Conservation (phyloP, 2,113 vertebrate genomes). For the Salvelinus sp. region DNA sequence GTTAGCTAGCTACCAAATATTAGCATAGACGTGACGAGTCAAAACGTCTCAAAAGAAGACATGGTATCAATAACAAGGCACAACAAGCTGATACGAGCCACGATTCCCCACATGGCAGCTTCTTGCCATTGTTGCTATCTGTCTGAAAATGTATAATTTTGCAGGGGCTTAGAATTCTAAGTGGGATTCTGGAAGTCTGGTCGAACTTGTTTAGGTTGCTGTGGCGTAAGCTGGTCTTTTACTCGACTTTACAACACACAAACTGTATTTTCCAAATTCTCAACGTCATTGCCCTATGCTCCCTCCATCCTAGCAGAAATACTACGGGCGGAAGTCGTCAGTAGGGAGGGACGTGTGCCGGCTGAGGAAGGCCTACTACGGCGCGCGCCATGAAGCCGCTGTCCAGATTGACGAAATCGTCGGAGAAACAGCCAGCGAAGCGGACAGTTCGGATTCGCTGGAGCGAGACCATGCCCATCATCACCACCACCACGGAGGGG, state of each 20-base stretch:
- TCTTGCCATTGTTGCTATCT: no score
- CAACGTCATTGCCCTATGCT: background rate
- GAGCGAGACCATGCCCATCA: constrained; percentile 71
- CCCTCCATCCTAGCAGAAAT: constrained; percentile 78
- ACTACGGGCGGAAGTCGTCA: constrained; percentile 92
- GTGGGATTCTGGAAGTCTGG: background rate
- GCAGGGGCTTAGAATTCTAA: background rate
- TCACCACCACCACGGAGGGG: constrained; percentile 76
- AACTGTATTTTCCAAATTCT: background rate
- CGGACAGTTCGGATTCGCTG: constrained; percentile 92
- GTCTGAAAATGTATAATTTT: background rate
- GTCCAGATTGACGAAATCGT: constrained; percentile 98
- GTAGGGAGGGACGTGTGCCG: constrained; percentile 91
- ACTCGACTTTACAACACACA: no score
- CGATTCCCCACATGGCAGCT: no score
- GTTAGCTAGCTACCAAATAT: no score
- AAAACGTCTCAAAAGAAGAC: no score
- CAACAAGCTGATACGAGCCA: no score
- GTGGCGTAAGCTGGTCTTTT: background rate
- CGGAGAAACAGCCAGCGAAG: constrained; percentile 94
- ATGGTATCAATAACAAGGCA: no score
- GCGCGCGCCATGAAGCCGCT: constrained; percentile 87
- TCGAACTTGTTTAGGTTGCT: background rate
- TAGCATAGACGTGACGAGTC: no score
- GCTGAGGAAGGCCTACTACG: constrained; percentile 93